Conservation (phyloP, 1,140 invertebrate genomes). For the Orussus abietinus region DNA sequence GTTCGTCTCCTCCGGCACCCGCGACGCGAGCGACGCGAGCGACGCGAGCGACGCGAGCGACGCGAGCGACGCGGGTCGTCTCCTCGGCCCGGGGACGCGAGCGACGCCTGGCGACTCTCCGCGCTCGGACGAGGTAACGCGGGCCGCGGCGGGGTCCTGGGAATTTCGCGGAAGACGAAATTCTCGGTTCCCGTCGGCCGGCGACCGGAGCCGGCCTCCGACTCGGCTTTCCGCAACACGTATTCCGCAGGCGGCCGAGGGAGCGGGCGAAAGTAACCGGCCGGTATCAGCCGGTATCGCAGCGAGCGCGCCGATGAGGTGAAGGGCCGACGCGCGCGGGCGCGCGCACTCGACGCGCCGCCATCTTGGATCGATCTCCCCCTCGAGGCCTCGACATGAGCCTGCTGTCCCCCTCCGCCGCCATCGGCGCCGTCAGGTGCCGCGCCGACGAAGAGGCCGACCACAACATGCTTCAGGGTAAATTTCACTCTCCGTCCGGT, state of each 20-base stretch:
- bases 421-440: slow-evolving; percentile 36
- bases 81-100: no score
- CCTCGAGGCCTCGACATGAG: slow-evolving; percentile 22
- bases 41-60: no score
- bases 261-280: not conserved
- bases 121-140: no score
- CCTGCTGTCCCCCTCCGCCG: slow-evolving; percentile 35
- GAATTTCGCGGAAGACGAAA: no score
- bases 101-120: no score
- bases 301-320: not conserved
- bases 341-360: no score
- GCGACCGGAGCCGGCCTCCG: not conserved
- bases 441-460: slow-evolving; percentile 45
- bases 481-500: slow-evolving; percentile 22
- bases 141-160: no score
- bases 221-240: not conserved
- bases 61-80: no score
- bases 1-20: no score
- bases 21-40: no score
- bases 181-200: no score
- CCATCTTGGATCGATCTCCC: not conserved
- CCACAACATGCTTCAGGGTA: slow-evolving; percentile 52
- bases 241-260: not conserved
- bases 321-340: slow-evolving; percentile 1
- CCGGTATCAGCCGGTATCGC: not conserved